phyloP scores from a whole-genome alignment of 1,140 invertebrate species.

The Ylistrum balloti region DNA sequence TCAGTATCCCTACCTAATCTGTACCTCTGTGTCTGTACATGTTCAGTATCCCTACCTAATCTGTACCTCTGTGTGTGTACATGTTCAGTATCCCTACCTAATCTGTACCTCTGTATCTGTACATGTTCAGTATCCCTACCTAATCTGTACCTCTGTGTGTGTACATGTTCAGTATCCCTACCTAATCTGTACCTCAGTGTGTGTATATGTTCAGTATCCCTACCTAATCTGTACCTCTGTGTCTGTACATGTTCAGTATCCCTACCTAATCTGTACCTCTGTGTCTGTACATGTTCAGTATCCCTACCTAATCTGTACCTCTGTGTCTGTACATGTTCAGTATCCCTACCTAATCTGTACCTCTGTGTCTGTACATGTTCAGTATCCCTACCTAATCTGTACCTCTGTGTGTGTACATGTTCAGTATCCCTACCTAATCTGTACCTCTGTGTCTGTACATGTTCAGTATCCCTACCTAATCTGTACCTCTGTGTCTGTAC shows the following conservation, averaged over 20 bases:
- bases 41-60: not conserved
- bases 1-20: no score
- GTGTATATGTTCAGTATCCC: not conserved
- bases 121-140: not conserved
- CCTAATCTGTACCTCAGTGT: not conserved
- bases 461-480: no score
- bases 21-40: no score
- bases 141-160: not conserved
- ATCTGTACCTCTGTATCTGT: no score
- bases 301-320: slow-evolving; percentile 86
- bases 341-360: slow-evolving; percentile 80
- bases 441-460: slow-evolving; percentile 86
- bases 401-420: not conserved
- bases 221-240: no score
- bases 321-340: slow-evolving; percentile 83
- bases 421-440: no score
- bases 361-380: slow-evolving; percentile 83
- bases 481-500: no score
- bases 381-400: no score
- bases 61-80: not conserved
- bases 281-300: slow-evolving; percentile 1
- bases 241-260: not conserved
- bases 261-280: not conserved
- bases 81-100: no score
- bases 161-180: no score